A percentile compares a stretch with the other conserved stretches of the same genome.
These are phyloP conservation scores for Orycteropus afer DNA, from an alignment of 2,113 vertebrate genomes.

Conservation along the genomic window DNA sequence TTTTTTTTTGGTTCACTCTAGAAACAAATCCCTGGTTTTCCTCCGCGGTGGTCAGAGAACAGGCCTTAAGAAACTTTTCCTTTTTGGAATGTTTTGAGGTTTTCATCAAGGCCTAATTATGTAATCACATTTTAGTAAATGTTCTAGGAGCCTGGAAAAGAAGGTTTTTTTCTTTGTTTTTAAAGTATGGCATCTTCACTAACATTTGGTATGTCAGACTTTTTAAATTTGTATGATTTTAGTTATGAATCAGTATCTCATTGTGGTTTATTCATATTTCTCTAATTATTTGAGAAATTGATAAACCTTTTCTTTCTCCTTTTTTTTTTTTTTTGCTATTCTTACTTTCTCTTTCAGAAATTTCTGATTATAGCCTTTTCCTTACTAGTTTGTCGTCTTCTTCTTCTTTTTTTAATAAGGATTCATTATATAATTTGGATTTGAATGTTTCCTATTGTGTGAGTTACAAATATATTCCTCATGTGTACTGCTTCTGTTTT, in stretches of 20 bases:
- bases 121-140: conserved; percentile 69
- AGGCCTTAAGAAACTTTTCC: conserved; percentile 54
- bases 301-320: background rate
- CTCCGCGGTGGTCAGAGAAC: conserved; percentile 58
- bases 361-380: conserved; percentile 12
- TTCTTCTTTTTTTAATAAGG: background rate
- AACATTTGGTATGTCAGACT: background rate
- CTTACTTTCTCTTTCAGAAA: background rate
- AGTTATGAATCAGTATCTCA: background rate
- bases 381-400: background rate
- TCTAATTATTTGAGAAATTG: background rate
- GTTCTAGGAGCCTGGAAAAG: conserved; percentile 49
- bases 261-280: background rate
- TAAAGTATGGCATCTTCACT: conserved; percentile 16
- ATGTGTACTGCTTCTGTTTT: background rate
- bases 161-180: conserved; percentile 41
- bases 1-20: conserved; percentile 63
- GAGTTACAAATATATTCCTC: background rate
- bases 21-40: conserved; percentile 56
- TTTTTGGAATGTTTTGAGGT: conserved; percentile 75
- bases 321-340: background rate
- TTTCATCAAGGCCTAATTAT: conserved; percentile 66
- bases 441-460: background rate
- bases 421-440: background rate
- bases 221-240: conserved; percentile 18